Percentiles rank a stretch among this genome's conserved stretches.
Conservation (phyloP, 2,113 vertebrate species). For the Neogobius melanostomus region DNA sequence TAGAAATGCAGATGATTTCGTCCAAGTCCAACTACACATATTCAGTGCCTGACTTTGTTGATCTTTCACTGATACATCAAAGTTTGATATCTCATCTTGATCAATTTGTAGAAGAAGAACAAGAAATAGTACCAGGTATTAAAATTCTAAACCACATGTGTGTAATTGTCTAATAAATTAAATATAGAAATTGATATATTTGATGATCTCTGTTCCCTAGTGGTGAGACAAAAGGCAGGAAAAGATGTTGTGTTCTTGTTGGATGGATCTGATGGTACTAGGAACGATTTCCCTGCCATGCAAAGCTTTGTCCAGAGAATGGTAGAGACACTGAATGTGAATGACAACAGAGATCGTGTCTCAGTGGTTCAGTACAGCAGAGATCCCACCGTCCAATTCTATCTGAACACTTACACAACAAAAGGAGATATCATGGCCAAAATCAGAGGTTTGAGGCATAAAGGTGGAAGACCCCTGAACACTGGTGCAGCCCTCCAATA, state of each 20-base stretch:
- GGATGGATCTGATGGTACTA: conserved; percentile 34
- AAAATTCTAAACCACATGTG: too few relatives aligned
- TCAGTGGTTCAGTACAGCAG: conserved; percentile 66
- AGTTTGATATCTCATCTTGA: conserved; percentile 48
- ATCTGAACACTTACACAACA: conserved; percentile 55
- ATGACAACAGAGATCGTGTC: conserved; percentile 51
- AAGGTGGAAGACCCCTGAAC: conserved; percentile 63
- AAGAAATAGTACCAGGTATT: conserved; percentile 55
- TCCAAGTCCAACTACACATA: conserved; percentile 56
- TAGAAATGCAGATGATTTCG: conserved; percentile 66
- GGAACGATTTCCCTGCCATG: conserved; percentile 33
- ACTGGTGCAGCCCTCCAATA: conserved; percentile 72
- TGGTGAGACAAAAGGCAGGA: neutral
- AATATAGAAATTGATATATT: neutral
- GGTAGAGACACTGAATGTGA: conserved; percentile 47
- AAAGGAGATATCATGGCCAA: conserved; percentile 29
- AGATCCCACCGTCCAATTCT: conserved; percentile 53
- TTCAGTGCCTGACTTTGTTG: conserved; percentile 60
- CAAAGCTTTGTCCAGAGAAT: conserved; percentile 34
- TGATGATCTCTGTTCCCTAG: neutral
- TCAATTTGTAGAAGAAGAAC: conserved; percentile 26
- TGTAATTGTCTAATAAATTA: neutral
- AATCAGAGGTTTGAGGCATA: conserved; percentile 37
- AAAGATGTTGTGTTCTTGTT: conserved; percentile 4
- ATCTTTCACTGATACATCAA: conserved; percentile 58